Conservation (phyloP, 2,888 invertebrate species). For the Conus canariensis region DNA sequence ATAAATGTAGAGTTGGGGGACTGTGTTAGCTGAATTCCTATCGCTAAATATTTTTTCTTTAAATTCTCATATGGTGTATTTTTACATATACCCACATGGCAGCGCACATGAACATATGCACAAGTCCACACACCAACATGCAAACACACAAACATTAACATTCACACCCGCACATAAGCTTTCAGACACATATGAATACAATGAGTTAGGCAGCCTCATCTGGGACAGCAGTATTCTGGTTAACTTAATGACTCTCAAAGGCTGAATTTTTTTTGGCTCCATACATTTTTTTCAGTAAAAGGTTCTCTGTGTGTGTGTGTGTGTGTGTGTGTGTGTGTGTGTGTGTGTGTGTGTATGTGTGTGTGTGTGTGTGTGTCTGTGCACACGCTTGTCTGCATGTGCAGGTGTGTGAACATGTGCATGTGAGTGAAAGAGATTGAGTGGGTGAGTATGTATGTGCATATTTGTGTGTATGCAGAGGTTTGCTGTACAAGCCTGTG, state of each 20-base stretch:
- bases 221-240: too few species aligned
- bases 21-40: too few species aligned
- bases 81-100: background rate
- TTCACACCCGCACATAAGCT: background rate
- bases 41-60: background rate
- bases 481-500: background rate
- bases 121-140: background rate
- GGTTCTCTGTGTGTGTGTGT: background rate
- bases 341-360: conserved; percentile 9
- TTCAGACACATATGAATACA: background rate
- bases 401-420: background rate
- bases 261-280: too few species aligned
- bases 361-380: background rate
- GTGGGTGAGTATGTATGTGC: background rate
- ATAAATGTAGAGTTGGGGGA: too few species aligned
- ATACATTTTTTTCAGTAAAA: too few species aligned
- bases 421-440: too few species aligned
- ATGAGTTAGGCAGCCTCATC: too few species aligned
- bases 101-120: background rate
- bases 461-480: background rate
- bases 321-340: conserved; percentile 24
- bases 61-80: background rate
- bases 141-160: background rate
- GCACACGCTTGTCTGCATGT: background rate
- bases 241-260: too few species aligned